Evolutionary conservation across 2,888 invertebrate species (phyloP).

Genomic region (Acronicta psi): DNA sequence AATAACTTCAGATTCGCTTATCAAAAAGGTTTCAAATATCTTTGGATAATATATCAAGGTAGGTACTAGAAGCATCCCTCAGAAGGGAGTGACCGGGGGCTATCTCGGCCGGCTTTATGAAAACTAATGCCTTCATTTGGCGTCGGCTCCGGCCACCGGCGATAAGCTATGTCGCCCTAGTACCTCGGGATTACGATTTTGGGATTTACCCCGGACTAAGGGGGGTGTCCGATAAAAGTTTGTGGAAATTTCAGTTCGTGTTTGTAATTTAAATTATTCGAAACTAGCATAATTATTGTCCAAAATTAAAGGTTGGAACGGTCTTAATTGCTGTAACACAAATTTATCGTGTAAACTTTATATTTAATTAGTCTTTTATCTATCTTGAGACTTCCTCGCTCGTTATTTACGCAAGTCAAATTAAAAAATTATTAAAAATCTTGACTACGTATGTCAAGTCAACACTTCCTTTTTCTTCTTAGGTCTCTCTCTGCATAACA

Average conservation of each 20-base stretch:
- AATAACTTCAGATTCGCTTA: slow-evolving; percentile 60
- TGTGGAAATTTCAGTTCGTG: slow-evolving; percentile 68
- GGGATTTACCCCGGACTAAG: slow-evolving; percentile 72
- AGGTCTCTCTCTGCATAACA: too few relatives aligned
- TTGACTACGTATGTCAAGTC: too few relatives aligned
- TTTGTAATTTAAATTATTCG: slow-evolving; percentile 76
- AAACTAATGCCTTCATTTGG: slow-evolving; percentile 89
- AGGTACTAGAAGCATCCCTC: slow-evolving; percentile 72
- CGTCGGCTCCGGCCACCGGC: slow-evolving; percentile 77
- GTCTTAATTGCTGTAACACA: neutral
- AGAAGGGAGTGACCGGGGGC: slow-evolving; percentile 76
- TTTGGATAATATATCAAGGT: slow-evolving; percentile 72
- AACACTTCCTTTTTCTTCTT: too few relatives aligned
- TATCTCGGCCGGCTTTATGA: slow-evolving; percentile 85
- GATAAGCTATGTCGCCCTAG: slow-evolving; percentile 86
- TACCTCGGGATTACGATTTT: slow-evolving; percentile 82
- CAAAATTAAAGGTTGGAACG: slow-evolving; percentile 11
- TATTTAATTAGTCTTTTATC: too few relatives aligned
- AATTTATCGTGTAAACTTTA: neutral
- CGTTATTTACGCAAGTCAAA: too few relatives aligned
- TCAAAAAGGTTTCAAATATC: slow-evolving; percentile 68
- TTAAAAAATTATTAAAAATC: too few relatives aligned
- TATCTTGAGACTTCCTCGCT: too few relatives aligned
- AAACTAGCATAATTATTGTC: slow-evolving; percentile 57
- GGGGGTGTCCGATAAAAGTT: slow-evolving; percentile 78